These are phyloP conservation scores for Chrysaora quinquecirrha DNA, from an alignment of 30 jellyfish, hydroid and myxozoan genomes.

Conservation along the genomic window DNA sequence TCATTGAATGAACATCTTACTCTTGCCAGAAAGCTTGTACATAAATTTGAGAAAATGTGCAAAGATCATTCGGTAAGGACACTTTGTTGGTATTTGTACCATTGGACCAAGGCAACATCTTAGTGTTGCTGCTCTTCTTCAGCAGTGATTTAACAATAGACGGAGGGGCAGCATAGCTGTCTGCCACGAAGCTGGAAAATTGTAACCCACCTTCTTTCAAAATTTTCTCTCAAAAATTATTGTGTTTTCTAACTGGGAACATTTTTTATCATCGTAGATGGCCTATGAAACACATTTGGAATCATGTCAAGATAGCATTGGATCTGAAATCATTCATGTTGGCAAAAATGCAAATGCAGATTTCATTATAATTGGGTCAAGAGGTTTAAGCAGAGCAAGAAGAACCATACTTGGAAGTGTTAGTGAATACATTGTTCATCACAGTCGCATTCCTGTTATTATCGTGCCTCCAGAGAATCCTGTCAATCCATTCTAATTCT, in stretches of 20 bases:
- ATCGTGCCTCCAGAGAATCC: constrained; percentile 74
- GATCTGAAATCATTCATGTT: constrained; percentile 40
- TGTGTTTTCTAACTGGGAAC: too few species aligned
- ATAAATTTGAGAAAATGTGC: constrained; percentile 41
- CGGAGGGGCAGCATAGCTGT: too few species aligned
- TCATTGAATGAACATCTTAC: constrained; percentile 45
- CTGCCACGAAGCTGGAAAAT: too few species aligned
- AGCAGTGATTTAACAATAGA: too few species aligned
- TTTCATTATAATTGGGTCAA: constrained; percentile 69
- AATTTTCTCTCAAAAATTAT: too few species aligned
- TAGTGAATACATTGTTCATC: constrained; percentile 71
- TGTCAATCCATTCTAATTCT: constrained; percentile 55
- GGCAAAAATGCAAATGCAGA: constrained; percentile 20
- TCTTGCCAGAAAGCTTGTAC: constrained; percentile 35
- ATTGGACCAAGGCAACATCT: neutral
- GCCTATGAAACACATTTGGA: constrained; percentile 57
- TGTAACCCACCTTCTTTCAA: too few species aligned
- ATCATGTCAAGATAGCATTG: constrained; percentile 63
- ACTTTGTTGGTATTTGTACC: too few species aligned
- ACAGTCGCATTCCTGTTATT: constrained; percentile 63
- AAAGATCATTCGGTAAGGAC: constrained; percentile 32
- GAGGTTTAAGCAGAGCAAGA: constrained; percentile 69
- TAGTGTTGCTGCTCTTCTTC: too few species aligned
- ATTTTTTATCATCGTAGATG: too few species aligned
- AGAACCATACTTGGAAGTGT: constrained; percentile 78